Conservation (phyloP, 2,113 vertebrate species). For the Serilophus lunatus region DNA sequence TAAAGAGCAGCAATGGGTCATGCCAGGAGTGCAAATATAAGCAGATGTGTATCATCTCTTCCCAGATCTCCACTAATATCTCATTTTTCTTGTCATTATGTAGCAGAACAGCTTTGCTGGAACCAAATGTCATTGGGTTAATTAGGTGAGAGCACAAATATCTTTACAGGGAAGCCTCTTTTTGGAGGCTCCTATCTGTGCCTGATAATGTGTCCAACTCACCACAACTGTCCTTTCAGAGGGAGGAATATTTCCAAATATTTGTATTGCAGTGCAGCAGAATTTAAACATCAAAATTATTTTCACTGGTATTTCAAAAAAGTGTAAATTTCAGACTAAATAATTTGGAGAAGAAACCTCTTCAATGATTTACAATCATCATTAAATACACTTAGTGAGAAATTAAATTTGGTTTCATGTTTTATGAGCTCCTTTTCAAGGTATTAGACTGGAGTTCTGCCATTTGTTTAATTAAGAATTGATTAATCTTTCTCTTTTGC, state of each 20-base stretch:
- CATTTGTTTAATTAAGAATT: not conserved
- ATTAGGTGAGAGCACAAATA: not conserved
- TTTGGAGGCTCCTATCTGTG: not conserved
- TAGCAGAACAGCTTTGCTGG: not conserved
- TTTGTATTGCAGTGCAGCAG: not conserved
- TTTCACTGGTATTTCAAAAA: not conserved
- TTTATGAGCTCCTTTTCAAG: not conserved
- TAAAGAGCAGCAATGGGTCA: not conserved
- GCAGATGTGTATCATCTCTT: conserved; percentile 6
- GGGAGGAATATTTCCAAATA: not conserved
- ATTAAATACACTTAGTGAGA: not conserved
- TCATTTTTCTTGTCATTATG: conserved; percentile 22
- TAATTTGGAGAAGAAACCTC: not conserved
- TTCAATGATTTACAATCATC: not conserved
- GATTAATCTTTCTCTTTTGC: not conserved
- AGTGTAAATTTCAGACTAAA: not conserved
- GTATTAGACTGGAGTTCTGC: not conserved
- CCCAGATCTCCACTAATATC: not conserved
- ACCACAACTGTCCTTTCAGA: not conserved
- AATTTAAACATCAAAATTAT: not conserved
- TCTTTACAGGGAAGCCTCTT: not conserved
- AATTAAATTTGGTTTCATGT: not conserved
- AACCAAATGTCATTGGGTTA: conserved; percentile 24
- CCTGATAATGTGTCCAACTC: not conserved
- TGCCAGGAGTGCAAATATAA: conserved; percentile 32